Percentiles rank a stretch among this genome's conserved stretches.
Evolutionary conservation across 2,797 vertebrate species (phyloP).

Genomic region (Fratercula arctica): DNA sequence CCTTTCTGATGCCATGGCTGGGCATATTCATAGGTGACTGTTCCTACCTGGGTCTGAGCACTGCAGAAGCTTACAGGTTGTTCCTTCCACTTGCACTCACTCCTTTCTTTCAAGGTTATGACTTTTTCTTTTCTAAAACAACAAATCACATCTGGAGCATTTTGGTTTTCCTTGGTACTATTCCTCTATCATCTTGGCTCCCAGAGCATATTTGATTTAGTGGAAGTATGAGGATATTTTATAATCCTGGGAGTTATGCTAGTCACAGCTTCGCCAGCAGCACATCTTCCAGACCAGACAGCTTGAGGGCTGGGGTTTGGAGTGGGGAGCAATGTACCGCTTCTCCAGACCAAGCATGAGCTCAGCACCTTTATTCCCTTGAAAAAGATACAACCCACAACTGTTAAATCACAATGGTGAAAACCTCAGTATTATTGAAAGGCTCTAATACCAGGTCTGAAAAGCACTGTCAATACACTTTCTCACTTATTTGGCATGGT

Average conservation of each 20-base stretch:
- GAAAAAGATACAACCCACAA: background rate
- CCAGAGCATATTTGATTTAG: background rate
- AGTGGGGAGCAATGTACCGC: background rate
- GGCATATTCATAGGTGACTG: background rate
- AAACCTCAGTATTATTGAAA: background rate
- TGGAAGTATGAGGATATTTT: background rate
- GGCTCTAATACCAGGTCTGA: background rate
- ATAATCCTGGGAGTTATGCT: background rate
- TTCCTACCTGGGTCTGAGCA: background rate
- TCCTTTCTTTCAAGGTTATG: background rate
- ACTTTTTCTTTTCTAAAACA: background rate
- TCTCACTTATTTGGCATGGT: fast-evolving
- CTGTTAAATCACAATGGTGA: background rate
- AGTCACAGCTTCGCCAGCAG: background rate
- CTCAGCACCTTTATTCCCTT: background rate
- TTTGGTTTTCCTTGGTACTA: background rate
- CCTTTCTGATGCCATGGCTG: background rate
- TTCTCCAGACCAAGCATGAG: background rate
- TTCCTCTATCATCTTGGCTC: background rate
- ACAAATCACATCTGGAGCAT: background rate
- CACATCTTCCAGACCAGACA: background rate
- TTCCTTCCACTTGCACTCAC: background rate
- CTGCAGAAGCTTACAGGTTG: background rate
- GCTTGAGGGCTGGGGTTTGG: background rate
- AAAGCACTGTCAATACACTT: background rate